Base-by-base conservation (phyloP, 2,113 vertebrate species). In the Syngnathus scovelli region DNA sequence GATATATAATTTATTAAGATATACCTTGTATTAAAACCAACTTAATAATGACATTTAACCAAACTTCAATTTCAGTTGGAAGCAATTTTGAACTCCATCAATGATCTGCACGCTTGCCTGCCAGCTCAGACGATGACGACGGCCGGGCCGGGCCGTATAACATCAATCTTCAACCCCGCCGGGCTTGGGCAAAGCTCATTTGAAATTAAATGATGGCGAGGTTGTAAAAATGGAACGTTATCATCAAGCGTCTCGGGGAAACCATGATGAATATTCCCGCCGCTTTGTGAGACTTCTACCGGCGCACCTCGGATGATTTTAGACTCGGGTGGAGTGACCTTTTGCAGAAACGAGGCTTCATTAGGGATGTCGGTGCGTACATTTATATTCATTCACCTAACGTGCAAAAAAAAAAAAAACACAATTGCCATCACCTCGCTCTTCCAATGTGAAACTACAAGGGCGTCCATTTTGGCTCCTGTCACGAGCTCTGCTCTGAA, bases 221-320 rank as follows among this genome's bases (percentile, higher is more conserved):
- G 51, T 33, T 74, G 72, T 59, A 69, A 71, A 78, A 68, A 68
- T 0, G 0, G 63, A 51, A 76, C 77, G 55, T 67, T 37, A 69
- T 71, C 75, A 67, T 59, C 78, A 37, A 71, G 68, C 71, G 64
- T 85, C 73, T 67, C 71, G 55, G 46, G 65, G 68, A 74, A 83
- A 70, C 41, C 5, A 19, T 12, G 56, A 84, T 85, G 75, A 89
- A 87, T 87, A 87, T 84, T 89, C 76, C 64, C 69, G 72, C 6
- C 80, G 68, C 7, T 11, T 44, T 59, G 65, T 67, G 51, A 64
- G 54, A 63, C 3, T n/a, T 36, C 16, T 27, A 27, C 27, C 1
- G 46, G 52, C 19, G 12, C 46, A 49, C 63, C 27, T 48, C 15
- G 36, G 5, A 18, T 19, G 1, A 48, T 64, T 63, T 66, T 39